Percentiles rank a stretch among this genome's conserved stretches.
Evolutionary conservation across 1,140 invertebrate genomes (phyloP).

Genomic region (Plodia interpunctella): DNA sequence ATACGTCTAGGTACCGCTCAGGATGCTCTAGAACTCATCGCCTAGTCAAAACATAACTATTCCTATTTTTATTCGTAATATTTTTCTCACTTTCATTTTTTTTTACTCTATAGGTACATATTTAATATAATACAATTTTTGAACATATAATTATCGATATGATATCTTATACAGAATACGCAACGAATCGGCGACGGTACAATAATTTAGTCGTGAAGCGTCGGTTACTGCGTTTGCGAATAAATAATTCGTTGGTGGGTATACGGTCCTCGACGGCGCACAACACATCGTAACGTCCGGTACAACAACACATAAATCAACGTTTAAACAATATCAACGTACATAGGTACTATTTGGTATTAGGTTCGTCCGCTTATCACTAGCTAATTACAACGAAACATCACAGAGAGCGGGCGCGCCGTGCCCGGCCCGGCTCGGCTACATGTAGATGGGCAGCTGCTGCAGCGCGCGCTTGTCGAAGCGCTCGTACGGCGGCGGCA

Average conservation of each 20-base stretch:
- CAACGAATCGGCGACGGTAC: constrained; percentile 70
- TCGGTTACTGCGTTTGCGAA: constrained; percentile 65
- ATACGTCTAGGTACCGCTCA: constrained; percentile 60
- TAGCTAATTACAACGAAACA: constrained; percentile 65
- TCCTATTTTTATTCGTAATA: constrained; percentile 73
- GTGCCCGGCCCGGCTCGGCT: constrained; percentile 33
- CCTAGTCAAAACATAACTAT: constrained; percentile 73
- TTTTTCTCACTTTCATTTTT: constrained; percentile 76
- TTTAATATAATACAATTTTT: constrained; percentile 75
- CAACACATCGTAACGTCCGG: constrained; percentile 36
- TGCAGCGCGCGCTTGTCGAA: constrained; percentile 70
- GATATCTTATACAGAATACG: constrained; percentile 73
- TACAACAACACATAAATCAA: constrained; percentile 61
- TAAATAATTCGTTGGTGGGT: constrained; percentile 64
- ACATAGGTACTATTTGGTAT: constrained; percentile 69
- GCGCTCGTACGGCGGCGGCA: constrained; percentile 64
- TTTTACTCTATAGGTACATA: constrained; percentile 76
- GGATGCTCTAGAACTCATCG: constrained; percentile 64
- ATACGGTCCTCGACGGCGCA: constrained; percentile 20
- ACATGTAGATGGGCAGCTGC: constrained; percentile 73
- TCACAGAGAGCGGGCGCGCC: constrained; percentile 52
- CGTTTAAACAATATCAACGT: constrained; percentile 63
- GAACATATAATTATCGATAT: constrained; percentile 76
- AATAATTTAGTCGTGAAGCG: constrained; percentile 70
- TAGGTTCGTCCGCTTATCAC: constrained; percentile 57